These are phyloP conservation scores for Chionis minor DNA, from an alignment of 2,113 vertebrate species.

Conservation along the genomic window DNA sequence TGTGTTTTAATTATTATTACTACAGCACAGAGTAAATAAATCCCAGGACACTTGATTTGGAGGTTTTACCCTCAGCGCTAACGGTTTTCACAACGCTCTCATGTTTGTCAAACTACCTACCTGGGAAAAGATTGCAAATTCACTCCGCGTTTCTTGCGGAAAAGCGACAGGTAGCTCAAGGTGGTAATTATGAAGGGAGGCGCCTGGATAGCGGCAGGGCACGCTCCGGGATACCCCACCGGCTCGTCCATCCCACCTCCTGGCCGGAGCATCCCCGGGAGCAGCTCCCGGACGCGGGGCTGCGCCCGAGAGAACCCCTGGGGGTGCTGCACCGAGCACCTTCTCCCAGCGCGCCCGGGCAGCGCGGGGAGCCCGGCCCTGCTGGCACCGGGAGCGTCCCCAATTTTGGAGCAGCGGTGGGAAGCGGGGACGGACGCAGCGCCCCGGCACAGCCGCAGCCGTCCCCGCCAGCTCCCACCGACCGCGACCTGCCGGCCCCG, in stretches of 20 bases:
- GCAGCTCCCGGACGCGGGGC: too few relatives aligned
- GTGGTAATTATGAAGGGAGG: not conserved
- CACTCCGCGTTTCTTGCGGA: not conserved
- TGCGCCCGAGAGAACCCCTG: too few relatives aligned
- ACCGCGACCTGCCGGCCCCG: accelerated
- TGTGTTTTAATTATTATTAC: conserved; percentile 45
- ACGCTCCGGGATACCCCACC: too few relatives aligned
- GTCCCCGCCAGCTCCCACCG: not conserved
- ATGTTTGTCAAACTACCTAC: not conserved
- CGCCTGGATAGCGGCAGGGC: not conserved
- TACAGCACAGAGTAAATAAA: conserved; percentile 40
- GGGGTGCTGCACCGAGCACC: too few relatives aligned
- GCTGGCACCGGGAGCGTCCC: not conserved
- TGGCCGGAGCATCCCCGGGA: too few relatives aligned
- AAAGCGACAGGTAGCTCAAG: not conserved
- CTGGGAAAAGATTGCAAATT: not conserved
- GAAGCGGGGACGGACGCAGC: not conserved
- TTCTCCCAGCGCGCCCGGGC: not conserved
- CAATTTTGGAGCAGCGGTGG: not conserved
- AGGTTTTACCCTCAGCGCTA: conserved; percentile 5
- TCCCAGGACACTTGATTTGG: conserved; percentile 17
- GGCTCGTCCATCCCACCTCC: too few relatives aligned
- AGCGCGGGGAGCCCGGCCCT: not conserved
- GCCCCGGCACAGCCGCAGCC: not conserved
- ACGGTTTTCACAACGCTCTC: conserved; percentile 1